Conservation (phyloP, 2,888 invertebrate species). For the Amiota minor region DNA sequence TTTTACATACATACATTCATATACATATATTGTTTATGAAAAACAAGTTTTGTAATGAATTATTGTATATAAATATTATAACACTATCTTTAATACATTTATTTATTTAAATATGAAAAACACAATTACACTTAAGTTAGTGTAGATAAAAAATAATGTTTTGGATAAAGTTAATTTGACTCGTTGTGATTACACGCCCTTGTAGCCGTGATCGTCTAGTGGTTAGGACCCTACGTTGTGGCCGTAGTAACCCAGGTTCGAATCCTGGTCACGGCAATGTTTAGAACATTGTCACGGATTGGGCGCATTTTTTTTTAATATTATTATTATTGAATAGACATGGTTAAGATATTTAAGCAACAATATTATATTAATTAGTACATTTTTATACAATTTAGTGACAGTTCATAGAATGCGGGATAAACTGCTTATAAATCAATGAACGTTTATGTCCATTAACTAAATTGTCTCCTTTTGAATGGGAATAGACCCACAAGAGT, state of each 20-base stretch:
- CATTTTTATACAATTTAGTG: no score
- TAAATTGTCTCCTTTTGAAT: no score
- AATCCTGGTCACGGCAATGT: slow-evolving; percentile 65
- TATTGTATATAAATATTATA: no score
- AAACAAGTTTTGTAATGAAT: no score
- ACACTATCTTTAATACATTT: no score
- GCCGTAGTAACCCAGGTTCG: slow-evolving; percentile 69
- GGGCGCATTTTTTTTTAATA: slow-evolving; percentile 33
- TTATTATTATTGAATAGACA: neutral
- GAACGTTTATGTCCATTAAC: no score
- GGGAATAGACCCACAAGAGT: no score
- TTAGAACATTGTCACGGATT: slow-evolving; percentile 54
- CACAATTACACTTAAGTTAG: neutral
- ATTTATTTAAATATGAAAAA: no score
- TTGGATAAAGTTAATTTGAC: neutral
- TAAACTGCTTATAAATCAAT: no score
- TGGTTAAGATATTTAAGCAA: neutral
- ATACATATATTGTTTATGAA: no score
- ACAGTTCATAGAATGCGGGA: no score
- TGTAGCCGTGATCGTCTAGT: slow-evolving; percentile 67
- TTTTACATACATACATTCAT: no score
- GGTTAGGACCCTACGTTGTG: slow-evolving; percentile 69
- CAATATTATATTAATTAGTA: neutral
- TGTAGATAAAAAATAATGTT: neutral
- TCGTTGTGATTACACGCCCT: neutral